Conservation (phyloP, 2,797 vertebrate species). For the Coregonus suidteri region DNA sequence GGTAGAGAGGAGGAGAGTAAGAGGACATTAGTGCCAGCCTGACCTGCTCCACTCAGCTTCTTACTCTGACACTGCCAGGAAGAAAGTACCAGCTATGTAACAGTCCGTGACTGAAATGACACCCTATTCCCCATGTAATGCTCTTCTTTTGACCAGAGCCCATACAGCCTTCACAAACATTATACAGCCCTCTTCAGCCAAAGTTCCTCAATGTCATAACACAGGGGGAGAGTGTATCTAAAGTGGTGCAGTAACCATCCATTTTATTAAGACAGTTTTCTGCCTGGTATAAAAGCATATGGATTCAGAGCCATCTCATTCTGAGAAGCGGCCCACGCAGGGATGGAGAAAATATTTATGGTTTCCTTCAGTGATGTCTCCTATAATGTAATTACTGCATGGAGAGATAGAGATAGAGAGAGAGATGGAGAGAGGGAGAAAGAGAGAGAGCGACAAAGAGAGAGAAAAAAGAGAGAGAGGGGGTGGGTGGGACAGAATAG, state of each 20-base stretch:
- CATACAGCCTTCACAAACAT: background rate
- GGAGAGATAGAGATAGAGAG: no score
- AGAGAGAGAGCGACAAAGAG: no score
- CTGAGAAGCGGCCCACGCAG: slow-evolving; percentile 60
- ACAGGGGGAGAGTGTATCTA: background rate
- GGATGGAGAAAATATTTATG: slow-evolving; percentile 79
- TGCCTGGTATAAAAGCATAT: slow-evolving; percentile 52
- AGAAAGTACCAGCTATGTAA: background rate
- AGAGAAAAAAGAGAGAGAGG: slow-evolving; percentile 27
- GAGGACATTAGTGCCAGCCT: slow-evolving; percentile 13
- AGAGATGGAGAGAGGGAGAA: no score
- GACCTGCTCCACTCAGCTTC: background rate
- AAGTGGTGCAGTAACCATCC: slow-evolving; percentile 4
- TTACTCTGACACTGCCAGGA: slow-evolving; percentile 6
- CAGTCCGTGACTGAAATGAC: background rate
- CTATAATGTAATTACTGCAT: slow-evolving; percentile 78
- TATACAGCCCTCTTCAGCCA: no score
- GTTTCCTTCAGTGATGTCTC: slow-evolving; percentile 64
- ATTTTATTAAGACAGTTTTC: slow-evolving; percentile 5
- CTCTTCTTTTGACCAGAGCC: slow-evolving; percentile 1
- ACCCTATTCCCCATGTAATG: background rate
- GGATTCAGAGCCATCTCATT: slow-evolving; percentile 62
- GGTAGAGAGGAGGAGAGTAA: slow-evolving; percentile 12
- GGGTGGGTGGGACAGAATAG: background rate
- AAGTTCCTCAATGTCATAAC: background rate